Percentiles rank a stretch among this genome's conserved stretches.
Evolutionary conservation across 2,113 vertebrate species (phyloP).

Genomic region (Hassar affinis): DNA sequence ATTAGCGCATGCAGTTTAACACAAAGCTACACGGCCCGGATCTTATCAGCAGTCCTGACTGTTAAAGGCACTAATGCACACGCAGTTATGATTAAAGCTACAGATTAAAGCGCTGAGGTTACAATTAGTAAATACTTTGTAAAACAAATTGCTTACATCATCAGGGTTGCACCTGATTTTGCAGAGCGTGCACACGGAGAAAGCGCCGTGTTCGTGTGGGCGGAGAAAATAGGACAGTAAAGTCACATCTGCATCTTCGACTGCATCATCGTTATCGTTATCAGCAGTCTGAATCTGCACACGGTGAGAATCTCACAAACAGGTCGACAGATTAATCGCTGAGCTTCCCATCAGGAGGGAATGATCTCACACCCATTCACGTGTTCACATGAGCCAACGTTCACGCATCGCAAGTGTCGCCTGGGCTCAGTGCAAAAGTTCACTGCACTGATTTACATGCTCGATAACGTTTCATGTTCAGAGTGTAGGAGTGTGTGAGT

Average conservation of each 20-base stretch:
- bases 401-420: too few species aligned
- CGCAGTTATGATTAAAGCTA: background rate
- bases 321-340: background rate
- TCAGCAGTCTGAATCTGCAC: background rate
- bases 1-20: background rate
- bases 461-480: too few species aligned
- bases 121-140: background rate
- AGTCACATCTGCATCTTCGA: background rate
- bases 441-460: too few species aligned
- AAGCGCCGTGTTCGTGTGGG: constrained; percentile 27
- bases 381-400: background rate
- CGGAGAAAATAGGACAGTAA: constrained; percentile 39
- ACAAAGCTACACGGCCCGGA: too few species aligned
- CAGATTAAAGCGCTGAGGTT: background rate
- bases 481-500: too few species aligned
- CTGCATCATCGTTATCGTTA: background rate
- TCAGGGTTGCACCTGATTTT: constrained; percentile 1
- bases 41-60: too few species aligned
- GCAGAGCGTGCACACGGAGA: background rate
- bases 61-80: background rate
- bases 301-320: background rate
- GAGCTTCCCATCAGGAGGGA: background rate
- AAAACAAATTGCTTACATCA: background rate
- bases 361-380: background rate
- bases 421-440: background rate